Conservation (phyloP, 1,140 invertebrate genomes). For the Drosophila bocki region DNA sequence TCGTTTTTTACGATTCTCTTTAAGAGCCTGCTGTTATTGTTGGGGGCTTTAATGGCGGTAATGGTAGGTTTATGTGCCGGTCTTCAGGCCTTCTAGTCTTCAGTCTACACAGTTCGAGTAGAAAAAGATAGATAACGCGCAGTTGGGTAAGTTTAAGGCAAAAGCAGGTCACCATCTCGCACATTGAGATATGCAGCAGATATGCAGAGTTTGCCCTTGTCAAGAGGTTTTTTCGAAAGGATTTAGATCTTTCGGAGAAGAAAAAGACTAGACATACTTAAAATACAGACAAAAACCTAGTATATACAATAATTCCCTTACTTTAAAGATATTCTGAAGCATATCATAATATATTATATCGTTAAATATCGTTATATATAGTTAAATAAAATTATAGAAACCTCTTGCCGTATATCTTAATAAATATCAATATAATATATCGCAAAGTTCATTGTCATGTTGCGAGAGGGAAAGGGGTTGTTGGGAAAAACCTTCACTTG, state of each 20-base stretch:
- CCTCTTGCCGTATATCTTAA: not conserved
- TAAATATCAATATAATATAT: not conserved
- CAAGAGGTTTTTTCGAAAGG: conserved; percentile 1
- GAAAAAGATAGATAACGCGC: conserved; percentile 42
- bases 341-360: not conserved
- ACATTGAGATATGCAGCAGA: conserved; percentile 24
- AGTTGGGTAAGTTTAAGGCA: conserved; percentile 17
- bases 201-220: conserved; percentile 24
- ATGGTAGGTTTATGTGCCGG: conserved; percentile 41
- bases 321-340: not conserved
- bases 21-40: conserved; percentile 20
- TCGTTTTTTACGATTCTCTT: conserved; percentile 30
- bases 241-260: not conserved
- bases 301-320: not conserved
- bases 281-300: not conserved
- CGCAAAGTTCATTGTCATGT: conserved; percentile 59
- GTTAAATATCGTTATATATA: not conserved
- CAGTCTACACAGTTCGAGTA: conserved; percentile 19
- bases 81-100: conserved; percentile 21
- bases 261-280: not conserved
- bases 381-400: not conserved
- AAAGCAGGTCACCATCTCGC: conserved; percentile 42
- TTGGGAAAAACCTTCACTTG: conserved; percentile 58
- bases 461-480: conserved; percentile 9
- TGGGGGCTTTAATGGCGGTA: conserved; percentile 35